These are phyloP conservation scores for Enchytraeus crypticus DNA, from an alignment of 2,888 invertebrate species.

Conservation along the genomic window DNA sequence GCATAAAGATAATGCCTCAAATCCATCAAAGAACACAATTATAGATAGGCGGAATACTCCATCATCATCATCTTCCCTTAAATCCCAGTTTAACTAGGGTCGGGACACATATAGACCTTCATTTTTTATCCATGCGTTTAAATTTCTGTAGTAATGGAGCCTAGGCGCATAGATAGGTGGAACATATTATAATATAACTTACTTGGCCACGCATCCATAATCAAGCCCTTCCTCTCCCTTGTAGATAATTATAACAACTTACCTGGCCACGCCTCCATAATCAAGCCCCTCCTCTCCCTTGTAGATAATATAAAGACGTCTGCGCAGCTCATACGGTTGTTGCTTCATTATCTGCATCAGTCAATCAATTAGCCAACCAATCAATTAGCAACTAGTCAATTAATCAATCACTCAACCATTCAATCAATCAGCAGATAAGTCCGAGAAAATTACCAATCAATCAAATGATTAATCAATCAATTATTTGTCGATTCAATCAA, in stretches of 20 bases:
- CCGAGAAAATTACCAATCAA: too few species aligned
- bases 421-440: too few species aligned
- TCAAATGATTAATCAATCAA: too few species aligned
- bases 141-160: neutral
- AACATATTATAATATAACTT: constrained; percentile 4
- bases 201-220: constrained; percentile 92
- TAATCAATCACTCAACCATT: too few species aligned
- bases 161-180: neutral
- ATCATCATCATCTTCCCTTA: too few species aligned
- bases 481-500: too few species aligned
- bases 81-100: too few species aligned
- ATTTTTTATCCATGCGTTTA: neutral
- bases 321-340: constrained; percentile 86
- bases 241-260: constrained; percentile 82
- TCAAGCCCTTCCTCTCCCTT: constrained; percentile 97
- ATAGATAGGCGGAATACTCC: neutral
- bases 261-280: constrained; percentile 92
- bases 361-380: neutral
- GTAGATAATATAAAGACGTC: constrained; percentile 94
- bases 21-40: too few species aligned
- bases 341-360: constrained; percentile 79
- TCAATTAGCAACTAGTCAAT: too few species aligned
- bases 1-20: too few species aligned
- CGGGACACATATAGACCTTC: too few species aligned
- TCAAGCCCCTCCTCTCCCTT: constrained; percentile 97